Conservation (phyloP, 2,888 invertebrate species). For the Ashinkailepas kermadecensis region DNA sequence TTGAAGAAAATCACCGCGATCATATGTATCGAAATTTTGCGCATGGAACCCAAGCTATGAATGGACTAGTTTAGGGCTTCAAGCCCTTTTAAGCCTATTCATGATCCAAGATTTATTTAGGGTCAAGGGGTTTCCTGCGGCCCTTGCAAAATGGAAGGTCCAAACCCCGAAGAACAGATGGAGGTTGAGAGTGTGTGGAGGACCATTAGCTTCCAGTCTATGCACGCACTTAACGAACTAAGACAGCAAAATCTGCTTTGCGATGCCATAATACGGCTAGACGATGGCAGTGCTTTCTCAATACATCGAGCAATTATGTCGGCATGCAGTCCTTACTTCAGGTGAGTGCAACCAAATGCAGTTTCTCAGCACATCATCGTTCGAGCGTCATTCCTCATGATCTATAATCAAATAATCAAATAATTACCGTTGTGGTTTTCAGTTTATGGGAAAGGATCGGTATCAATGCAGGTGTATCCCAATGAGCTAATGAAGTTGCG, state of each 20-base stretch:
- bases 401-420: too few species aligned
- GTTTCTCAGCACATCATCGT: too few species aligned
- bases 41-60: conserved; percentile 6
- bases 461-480: too few species aligned
- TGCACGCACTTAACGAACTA: conserved; percentile 75
- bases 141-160: conserved; percentile 16
- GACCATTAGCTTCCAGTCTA: conserved; percentile 73
- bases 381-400: too few species aligned
- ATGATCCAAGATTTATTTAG: background rate
- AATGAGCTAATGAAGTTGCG: too few species aligned
- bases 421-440: too few species aligned
- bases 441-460: too few species aligned
- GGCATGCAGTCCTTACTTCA: conserved; percentile 83
- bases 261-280: conserved; percentile 73
- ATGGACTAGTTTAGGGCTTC: background rate
- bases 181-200: conserved; percentile 45
- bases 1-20: background rate
- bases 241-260: conserved; percentile 74
- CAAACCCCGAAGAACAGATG: conserved; percentile 10
- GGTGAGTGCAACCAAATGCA: conserved; percentile 48
- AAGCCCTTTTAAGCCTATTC: background rate
- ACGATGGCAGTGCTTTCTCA: conserved; percentile 71
- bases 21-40: background rate
- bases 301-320: conserved; percentile 80
- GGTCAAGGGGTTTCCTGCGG: conserved; percentile 13